Evolutionary conservation across 2,113 vertebrate genomes (phyloP).

Genomic region (Neolamprologus kungweensis): DNA sequence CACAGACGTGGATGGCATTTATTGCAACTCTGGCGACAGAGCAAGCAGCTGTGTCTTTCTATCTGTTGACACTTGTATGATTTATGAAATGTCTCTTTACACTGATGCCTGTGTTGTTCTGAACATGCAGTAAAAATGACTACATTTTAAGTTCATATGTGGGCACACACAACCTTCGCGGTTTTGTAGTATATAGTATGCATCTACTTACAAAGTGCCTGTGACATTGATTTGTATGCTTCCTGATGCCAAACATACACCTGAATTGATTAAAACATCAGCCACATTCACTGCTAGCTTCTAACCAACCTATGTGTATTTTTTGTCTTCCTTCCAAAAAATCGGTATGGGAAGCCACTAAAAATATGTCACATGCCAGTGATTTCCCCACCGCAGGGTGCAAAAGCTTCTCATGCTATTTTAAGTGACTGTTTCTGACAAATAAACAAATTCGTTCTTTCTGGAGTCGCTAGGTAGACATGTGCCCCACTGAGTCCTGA

Average conservation of each 20-base stretch:
- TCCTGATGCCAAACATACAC: neutral
- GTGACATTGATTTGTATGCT: neutral
- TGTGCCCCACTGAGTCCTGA: neutral
- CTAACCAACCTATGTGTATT: neutral
- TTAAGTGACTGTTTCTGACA: neutral
- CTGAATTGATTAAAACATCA: neutral
- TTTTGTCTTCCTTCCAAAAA: neutral
- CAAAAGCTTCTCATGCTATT: neutral
- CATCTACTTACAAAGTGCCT: neutral
- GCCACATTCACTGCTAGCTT: neutral
- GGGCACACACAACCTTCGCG: neutral
- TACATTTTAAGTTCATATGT: neutral
- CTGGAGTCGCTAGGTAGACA: neutral
- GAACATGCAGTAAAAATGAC: neutral
- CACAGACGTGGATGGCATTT: slow-evolving; percentile 5
- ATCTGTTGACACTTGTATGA: neutral
- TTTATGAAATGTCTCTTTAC: neutral
- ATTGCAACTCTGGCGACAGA: neutral
- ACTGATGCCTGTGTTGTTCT: neutral
- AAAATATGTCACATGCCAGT: neutral
- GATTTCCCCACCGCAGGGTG: neutral
- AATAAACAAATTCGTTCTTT: neutral
- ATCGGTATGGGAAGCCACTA: neutral
- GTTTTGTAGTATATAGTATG: neutral
- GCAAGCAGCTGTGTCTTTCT: neutral